These are phyloP conservation scores for Stenolophus ochropezus DNA, from an alignment of 2,888 invertebrate species.

Conservation along the genomic window DNA sequence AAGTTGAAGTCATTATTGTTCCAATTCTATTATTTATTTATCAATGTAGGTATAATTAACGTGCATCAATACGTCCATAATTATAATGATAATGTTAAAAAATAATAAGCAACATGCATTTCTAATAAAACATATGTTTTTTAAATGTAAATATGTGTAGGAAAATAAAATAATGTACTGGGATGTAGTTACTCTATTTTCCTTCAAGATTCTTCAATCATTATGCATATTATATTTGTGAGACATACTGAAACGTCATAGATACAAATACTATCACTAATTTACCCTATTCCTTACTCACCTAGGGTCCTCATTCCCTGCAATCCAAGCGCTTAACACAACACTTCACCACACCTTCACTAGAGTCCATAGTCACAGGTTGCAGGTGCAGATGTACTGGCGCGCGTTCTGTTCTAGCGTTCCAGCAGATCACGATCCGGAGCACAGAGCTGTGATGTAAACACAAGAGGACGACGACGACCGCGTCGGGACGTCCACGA, in stretches of 20 bases:
- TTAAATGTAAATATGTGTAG: too few relatives aligned
- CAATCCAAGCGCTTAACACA: not conserved
- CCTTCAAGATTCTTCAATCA: too few relatives aligned
- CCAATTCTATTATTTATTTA: too few relatives aligned
- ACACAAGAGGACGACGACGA: not conserved
- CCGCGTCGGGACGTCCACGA: not conserved
- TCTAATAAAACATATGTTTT: too few relatives aligned
- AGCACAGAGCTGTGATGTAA: not conserved
- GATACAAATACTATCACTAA: not conserved
- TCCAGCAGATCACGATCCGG: not conserved
- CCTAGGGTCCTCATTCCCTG: not conserved
- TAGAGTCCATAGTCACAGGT: not conserved
- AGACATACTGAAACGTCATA: too few relatives aligned
- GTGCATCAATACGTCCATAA: too few relatives aligned
- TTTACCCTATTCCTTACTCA: not conserved
- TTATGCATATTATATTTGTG: not conserved
- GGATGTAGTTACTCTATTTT: too few relatives aligned
- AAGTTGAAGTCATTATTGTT: too few relatives aligned
- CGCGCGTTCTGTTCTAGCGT: not conserved
- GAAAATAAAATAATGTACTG: too few relatives aligned
- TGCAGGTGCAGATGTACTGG: not conserved
- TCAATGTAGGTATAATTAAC: too few relatives aligned
- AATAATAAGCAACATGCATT: too few relatives aligned
- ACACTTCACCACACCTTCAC: not conserved
- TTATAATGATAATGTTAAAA: too few relatives aligned